Base-by-base conservation (phyloP, 2,888 invertebrate species). In the Halictus ligatus region DNA sequence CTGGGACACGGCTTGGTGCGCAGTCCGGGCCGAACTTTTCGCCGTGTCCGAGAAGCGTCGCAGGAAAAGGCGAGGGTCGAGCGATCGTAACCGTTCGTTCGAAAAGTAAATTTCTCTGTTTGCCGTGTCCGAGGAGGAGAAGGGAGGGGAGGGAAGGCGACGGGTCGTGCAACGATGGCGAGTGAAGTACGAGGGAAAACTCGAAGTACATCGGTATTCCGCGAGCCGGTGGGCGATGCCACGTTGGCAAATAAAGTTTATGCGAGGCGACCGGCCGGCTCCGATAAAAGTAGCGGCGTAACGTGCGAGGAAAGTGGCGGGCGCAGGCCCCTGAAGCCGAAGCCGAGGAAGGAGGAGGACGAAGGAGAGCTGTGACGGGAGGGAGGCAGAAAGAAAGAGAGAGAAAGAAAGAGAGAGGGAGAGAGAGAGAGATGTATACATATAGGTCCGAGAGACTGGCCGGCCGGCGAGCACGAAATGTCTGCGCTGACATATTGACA, bases 401-500 rank as follows among this genome's bases (percentile, higher is more conserved):
- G 60, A 29, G 13, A 18, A 8, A 29, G 2, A 7, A 1, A 29
- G 29, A 67, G 18, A 67, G 2, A 64, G 64, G 18, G 13, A 15
- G 5, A 86, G 80, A 86, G 72, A 35, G 18, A 35, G 7, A 7
- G 7, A 21, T n/a, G 13, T 1, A 7, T 18, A 50, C 21, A n/a
- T n/a, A 13, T 43, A n/a, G 40, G n/a, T 72, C 72, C 72, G 43
- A 40, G 43, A 40, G 71, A 40, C 69, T 18, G 69, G 35, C 40
- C 86, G 88, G 46, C 74, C 76, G 83, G 77, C 85, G 87, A 81
- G 84, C 83, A 86, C 80, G 85, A 91, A 89, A 91, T 89, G 89
- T 90, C 87, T 80, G 80, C 78, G 88, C 86, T 89, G 91, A 89
- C 90, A 79, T 94, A 92, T 94, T 94, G 93, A 94, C 93, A 92